Evolutionary conservation across 2,888 invertebrate genomes (phyloP).

Genomic region (Lasioglossum figueresi): DNA sequence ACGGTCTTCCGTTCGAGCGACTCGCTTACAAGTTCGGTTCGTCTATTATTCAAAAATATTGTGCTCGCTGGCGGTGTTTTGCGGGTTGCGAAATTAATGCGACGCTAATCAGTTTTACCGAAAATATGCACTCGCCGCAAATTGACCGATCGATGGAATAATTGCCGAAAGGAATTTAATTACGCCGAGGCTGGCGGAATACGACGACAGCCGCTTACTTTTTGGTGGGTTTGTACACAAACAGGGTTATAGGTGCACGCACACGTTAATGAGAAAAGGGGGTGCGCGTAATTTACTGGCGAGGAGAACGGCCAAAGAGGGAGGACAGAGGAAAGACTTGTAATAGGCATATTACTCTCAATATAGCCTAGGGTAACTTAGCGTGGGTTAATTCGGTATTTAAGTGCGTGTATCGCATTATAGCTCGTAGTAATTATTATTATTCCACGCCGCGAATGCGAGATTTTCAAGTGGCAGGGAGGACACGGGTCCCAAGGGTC

Average conservation of each 20-base stretch:
- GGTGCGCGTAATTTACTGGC: constrained; percentile 67
- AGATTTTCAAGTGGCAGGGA: constrained; percentile 31
- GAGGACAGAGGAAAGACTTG: constrained; percentile 70
- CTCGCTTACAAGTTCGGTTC: not conserved
- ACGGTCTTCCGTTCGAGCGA: not conserved
- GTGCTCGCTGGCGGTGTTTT: not conserved
- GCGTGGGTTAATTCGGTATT: constrained; percentile 65
- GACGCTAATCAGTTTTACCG: not conserved
- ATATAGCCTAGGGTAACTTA: constrained; percentile 61
- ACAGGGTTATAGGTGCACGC: constrained; percentile 51
- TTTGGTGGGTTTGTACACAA: constrained; percentile 45
- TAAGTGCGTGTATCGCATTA: constrained; percentile 61
- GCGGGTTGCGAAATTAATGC: not conserved
- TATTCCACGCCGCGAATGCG: constrained; percentile 41
- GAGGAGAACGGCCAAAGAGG: constrained; percentile 62
- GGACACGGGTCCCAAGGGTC: not conserved
- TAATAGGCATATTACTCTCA: constrained; percentile 69
- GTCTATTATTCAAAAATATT: not conserved
- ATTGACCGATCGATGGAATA: constrained; percentile 30
- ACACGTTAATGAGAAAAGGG: constrained; percentile 70
- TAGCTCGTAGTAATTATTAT: constrained; percentile 53
- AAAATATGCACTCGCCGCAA: not conserved
- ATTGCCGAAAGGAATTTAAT: constrained; percentile 51
- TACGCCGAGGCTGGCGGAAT: constrained; percentile 27
- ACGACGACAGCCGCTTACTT: constrained; percentile 45